Percentiles rank a stretch among this genome's conserved stretches.
Evolutionary conservation across 2,797 vertebrate species (phyloP).

Genomic region (Pagetopsis macropterus): DNA sequence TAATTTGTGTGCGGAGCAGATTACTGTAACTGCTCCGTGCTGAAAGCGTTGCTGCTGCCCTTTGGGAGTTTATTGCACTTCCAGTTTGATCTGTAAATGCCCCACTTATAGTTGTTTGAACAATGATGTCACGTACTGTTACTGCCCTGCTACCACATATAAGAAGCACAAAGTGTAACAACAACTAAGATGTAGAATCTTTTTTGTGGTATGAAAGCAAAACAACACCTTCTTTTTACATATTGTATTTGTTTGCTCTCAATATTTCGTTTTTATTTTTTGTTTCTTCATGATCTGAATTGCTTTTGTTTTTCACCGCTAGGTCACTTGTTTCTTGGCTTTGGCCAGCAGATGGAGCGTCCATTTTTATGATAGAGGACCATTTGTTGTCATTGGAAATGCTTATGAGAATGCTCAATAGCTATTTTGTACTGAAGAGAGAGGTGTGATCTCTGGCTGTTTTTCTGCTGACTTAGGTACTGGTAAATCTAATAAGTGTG

Average conservation of each 20-base stretch:
- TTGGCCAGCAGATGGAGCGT: background rate
- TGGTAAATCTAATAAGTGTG: background rate
- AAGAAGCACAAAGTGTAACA: background rate
- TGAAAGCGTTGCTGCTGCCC: slow-evolving; percentile 1
- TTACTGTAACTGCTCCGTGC: slow-evolving; percentile 46
- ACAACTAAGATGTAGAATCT: background rate
- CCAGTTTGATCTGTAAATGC: slow-evolving; percentile 10
- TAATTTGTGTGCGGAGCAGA: slow-evolving; percentile 67
- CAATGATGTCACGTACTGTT: background rate
- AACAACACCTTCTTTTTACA: background rate
- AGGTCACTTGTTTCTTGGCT: background rate
- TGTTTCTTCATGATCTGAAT: background rate
- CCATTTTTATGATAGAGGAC: background rate
- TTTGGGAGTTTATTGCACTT: slow-evolving; percentile 1
- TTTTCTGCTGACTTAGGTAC: background rate
- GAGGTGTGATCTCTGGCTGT: background rate
- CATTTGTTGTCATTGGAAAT: background rate
- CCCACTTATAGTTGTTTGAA: slow-evolving; percentile 18
- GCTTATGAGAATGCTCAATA: background rate
- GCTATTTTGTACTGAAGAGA: no score
- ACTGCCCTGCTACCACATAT: background rate
- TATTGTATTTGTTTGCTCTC: no score
- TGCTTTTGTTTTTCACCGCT: background rate
- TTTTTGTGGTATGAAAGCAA: background rate
- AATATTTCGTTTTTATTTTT: no score